Evolutionary conservation across 2,113 vertebrate genomes (phyloP).

Genomic region (Ptilonorhynchus violaceus): DNA sequence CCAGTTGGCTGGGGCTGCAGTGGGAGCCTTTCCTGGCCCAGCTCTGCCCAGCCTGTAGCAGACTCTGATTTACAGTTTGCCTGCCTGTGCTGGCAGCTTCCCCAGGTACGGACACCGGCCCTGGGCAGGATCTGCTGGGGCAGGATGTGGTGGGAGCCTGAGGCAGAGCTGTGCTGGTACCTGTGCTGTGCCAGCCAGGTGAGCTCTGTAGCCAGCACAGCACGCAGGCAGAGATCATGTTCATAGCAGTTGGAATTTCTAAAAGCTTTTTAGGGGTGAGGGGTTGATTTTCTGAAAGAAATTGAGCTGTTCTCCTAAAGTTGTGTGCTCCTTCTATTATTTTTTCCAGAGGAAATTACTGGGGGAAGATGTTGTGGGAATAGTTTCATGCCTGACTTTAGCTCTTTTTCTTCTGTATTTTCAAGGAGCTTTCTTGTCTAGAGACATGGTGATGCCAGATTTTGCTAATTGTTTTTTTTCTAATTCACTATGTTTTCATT

Average conservation of each 20-base stretch:
- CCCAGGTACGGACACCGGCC: accelerated
- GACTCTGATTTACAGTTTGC: not conserved
- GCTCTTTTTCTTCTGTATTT: not conserved
- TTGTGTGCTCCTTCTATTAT: not conserved
- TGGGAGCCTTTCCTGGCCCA: not conserved
- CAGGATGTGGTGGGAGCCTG: not conserved
- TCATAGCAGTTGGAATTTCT: not conserved
- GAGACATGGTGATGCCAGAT: not conserved
- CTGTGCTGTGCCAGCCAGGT: not conserved
- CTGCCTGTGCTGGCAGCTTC: not conserved
- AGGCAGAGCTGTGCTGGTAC: not conserved
- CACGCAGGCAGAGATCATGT: not conserved
- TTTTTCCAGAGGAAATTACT: not conserved
- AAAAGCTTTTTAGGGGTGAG: not conserved
- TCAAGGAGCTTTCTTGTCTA: not conserved
- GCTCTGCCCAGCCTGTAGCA: not conserved
- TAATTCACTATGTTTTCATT: not conserved
- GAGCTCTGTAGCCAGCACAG: not conserved
- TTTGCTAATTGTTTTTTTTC: not conserved
- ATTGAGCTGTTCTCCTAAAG: not conserved
- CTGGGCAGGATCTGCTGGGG: not conserved
- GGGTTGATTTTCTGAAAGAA: not conserved
- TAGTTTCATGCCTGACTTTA: not conserved
- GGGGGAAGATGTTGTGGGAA: not conserved
- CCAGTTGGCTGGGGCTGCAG: not conserved